Evolutionary conservation across 2,888 invertebrate genomes (phyloP).

Genomic region (Thymelicus acteon): DNA sequence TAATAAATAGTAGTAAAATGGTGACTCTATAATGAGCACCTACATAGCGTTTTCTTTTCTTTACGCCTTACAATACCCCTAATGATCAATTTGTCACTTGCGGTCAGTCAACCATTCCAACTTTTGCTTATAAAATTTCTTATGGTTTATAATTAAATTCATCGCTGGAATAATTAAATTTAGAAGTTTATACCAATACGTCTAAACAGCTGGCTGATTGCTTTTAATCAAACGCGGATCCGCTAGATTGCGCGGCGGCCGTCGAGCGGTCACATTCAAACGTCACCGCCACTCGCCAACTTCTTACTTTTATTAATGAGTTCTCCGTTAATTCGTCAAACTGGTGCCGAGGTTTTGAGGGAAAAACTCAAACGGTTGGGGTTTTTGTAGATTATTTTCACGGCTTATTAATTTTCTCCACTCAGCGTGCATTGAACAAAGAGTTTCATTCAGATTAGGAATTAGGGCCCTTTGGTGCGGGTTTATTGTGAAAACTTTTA

Average conservation of each 20-base stretch:
- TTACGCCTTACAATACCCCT: too few species aligned
- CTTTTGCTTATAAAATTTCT: too few species aligned
- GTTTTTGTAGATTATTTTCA: slow-evolving; percentile 9
- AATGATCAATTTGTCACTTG: too few species aligned
- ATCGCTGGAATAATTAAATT: too few species aligned
- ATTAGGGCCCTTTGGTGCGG: neutral
- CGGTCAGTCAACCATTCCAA: too few species aligned
- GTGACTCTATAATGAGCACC: too few species aligned
- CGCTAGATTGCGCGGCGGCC: neutral
- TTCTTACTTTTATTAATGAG: slow-evolving; percentile 12
- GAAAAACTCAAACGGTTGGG: slow-evolving; percentile 7
- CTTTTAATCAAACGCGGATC: neutral
- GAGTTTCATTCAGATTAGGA: neutral
- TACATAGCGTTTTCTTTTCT: too few species aligned
- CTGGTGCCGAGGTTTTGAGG: neutral
- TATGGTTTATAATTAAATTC: too few species aligned
- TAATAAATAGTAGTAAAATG: too few species aligned
- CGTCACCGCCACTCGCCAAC: slow-evolving; percentile 11
- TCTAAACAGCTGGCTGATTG: neutral
- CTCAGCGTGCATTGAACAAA: neutral
- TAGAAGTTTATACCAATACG: neutral
- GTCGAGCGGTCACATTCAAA: slow-evolving; percentile 17
- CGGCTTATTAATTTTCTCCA: neutral
- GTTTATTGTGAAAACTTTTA: neutral
- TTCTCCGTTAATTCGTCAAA: slow-evolving; percentile 11